These are phyloP conservation scores for Chaetodon trifasciatus DNA, from an alignment of 2,797 vertebrate genomes.

Conservation along the genomic window DNA sequence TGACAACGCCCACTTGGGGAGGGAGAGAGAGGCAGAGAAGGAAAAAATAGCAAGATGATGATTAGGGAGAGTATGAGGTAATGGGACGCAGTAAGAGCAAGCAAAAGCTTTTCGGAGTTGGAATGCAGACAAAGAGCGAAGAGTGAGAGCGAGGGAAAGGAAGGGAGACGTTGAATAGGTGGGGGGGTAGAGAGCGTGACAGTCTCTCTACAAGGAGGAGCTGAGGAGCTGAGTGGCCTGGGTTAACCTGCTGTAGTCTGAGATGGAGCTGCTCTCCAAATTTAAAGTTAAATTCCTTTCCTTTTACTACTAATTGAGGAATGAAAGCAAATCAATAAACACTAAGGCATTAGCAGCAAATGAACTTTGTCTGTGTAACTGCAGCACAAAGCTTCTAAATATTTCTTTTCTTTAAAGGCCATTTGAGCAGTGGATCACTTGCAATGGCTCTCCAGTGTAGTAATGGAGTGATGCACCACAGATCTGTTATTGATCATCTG, in stretches of 20 bases:
- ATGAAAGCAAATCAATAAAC: slow-evolving; percentile 45
- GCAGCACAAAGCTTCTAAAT: slow-evolving; percentile 20
- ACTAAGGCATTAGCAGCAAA: slow-evolving; percentile 22
- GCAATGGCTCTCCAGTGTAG: slow-evolving; percentile 1
- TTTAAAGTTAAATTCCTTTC: slow-evolving; percentile 19
- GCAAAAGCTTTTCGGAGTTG: slow-evolving; percentile 33
- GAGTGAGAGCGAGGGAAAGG: slow-evolving; percentile 18
- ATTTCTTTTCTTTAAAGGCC: slow-evolving; percentile 9
- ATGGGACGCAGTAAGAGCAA: slow-evolving; percentile 23
- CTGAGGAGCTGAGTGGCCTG: slow-evolving; percentile 33
- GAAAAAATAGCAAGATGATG: slow-evolving; percentile 33
- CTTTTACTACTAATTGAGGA: slow-evolving; percentile 19
- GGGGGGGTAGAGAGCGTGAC: slow-evolving; percentile 50
- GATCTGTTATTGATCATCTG: slow-evolving; percentile 26
- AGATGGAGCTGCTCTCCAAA: slow-evolving; percentile 13
- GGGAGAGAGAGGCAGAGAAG: slow-evolving; percentile 26
- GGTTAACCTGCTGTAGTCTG: slow-evolving; percentile 60
- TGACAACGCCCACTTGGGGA: slow-evolving; percentile 52
- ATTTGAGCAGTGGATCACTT: slow-evolving; percentile 7
- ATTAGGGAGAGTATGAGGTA: slow-evolving; percentile 32
- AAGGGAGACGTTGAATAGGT: slow-evolving; percentile 28
- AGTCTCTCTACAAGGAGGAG: slow-evolving; percentile 45
- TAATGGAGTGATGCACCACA: slow-evolving; percentile 22
- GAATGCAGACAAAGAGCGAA: slow-evolving; percentile 31
- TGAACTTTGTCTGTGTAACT: slow-evolving; percentile 1